These are phyloP conservation scores for Meda fulgida DNA, from an alignment of 2,797 vertebrate genomes.

Conservation along the genomic window DNA sequence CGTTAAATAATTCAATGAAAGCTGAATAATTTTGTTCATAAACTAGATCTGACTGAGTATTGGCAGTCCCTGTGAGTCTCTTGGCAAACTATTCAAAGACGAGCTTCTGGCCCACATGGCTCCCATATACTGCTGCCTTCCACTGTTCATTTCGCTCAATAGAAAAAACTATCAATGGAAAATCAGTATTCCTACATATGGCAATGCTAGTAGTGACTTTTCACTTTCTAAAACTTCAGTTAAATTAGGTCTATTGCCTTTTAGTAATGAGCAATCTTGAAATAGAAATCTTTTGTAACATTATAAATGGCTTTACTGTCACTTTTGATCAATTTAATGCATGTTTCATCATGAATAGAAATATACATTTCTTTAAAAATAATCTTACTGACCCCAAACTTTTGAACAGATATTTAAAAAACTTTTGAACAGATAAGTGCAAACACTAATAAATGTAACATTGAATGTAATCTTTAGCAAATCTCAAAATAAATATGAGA, in stretches of 20 bases:
- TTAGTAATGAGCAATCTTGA: no score
- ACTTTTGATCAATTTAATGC: no score
- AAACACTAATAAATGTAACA: no score
- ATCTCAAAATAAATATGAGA: no score
- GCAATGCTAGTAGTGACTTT: conserved; percentile 13
- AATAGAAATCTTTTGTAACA: no score
- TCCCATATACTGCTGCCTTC: background rate
- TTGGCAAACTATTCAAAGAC: conserved; percentile 50
- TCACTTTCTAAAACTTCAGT: background rate
- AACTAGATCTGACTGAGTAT: conserved; percentile 53
- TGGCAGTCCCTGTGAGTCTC: conserved; percentile 36
- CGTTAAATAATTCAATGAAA: conserved; percentile 56
- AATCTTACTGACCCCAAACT: no score
- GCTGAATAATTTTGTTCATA: conserved; percentile 55
- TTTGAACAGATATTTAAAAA: no score
- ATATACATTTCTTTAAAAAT: no score
- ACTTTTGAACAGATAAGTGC: no score
- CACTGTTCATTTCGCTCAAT: conserved; percentile 4
- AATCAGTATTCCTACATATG: background rate
- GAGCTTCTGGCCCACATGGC: conserved; percentile 7
- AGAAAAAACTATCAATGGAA: conserved; percentile 11
- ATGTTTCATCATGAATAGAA: no score
- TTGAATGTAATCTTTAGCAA: no score
- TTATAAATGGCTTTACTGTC: no score
- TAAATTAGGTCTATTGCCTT: background rate